Percentiles rank a stretch among this genome's conserved stretches.
Conservation (phyloP, 1,140 invertebrate genomes). For the Sarcophaga bullata region DNA sequence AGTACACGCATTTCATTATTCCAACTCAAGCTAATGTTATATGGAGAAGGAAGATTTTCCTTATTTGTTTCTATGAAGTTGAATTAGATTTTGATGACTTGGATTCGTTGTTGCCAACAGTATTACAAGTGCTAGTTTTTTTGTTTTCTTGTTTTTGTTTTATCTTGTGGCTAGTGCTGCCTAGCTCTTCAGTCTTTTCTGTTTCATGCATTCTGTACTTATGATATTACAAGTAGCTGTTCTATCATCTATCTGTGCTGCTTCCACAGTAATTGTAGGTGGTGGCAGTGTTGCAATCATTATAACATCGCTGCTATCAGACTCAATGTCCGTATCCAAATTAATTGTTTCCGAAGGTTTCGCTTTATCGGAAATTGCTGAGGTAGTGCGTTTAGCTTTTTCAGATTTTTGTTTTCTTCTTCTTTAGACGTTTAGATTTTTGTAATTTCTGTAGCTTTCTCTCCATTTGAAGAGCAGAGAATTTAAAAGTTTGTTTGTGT, state of each 20-base stretch:
- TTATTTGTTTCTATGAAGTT: neutral
- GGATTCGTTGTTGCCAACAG: conserved; percentile 41
- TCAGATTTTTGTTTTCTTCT: conserved; percentile 58
- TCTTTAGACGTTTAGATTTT: conserved; percentile 49
- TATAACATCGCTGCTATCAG: conserved; percentile 53
- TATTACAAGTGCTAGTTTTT: conserved; percentile 49
- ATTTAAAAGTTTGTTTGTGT: too few species aligned
- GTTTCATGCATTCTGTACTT: too few species aligned
- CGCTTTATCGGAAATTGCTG: conserved; percentile 1
- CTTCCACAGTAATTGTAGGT: conserved; percentile 53
- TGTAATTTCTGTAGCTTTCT: conserved; percentile 57
- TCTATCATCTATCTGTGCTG: conserved; percentile 33
- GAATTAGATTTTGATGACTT: neutral
- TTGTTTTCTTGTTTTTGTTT: conserved; percentile 60
- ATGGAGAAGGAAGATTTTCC: conserved; percentile 17
- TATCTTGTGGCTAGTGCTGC: conserved; percentile 47
- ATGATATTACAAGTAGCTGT: too few species aligned
- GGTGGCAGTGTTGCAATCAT: conserved; percentile 54
- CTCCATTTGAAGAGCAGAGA: too few species aligned
- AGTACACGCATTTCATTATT: conserved; percentile 70
- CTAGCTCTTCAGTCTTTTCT: conserved; percentile 42
- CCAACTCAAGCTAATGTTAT: conserved; percentile 55
- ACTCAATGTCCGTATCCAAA: conserved; percentile 48
- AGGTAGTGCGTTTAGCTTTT: conserved; percentile 47
- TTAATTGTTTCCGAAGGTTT: conserved; percentile 48